Percentiles rank a stretch among this genome's conserved stretches.
Conservation (phyloP, 2,113 vertebrate species). For the Centropus unirufus region DNA sequence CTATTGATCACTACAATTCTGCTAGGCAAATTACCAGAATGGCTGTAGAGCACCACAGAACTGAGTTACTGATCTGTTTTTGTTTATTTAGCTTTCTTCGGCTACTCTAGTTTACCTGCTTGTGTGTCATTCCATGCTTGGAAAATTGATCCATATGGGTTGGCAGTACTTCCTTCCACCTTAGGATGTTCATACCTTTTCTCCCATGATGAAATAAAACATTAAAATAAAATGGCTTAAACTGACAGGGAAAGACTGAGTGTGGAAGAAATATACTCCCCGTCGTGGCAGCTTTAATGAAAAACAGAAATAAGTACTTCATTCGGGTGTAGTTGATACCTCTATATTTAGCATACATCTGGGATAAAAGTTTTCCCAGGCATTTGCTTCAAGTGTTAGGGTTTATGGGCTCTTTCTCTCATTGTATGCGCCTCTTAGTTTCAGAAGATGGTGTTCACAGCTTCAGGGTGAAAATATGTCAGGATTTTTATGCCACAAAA, state of each 20-base stretch:
- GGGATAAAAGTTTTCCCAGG: background rate
- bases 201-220: conserved; percentile 43
- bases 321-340: background rate
- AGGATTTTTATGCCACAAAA: conserved; percentile 45
- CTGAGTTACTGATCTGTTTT: conserved; percentile 12
- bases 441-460: conserved; percentile 17
- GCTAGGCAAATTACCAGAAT: conserved; percentile 32
- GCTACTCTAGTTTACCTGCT: conserved; percentile 30
- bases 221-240: conserved; percentile 16
- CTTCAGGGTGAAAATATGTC: conserved; percentile 43
- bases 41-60: background rate
- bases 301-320: conserved; percentile 37
- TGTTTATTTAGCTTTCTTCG: conserved; percentile 35
- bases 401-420: background rate
- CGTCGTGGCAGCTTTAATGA: conserved; percentile 31
- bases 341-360: conserved; percentile 1
- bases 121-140: background rate
- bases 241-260: background rate
- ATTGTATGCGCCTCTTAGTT: conserved; percentile 33
- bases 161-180: conserved; percentile 31
- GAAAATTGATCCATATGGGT: conserved; percentile 69
- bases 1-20: conserved; percentile 41
- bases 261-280: conserved; percentile 38
- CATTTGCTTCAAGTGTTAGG: background rate
- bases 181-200: conserved; percentile 55